Evolutionary conservation across 2,888 invertebrate species (phyloP).

Genomic region (Daptonema setosum): DNA sequence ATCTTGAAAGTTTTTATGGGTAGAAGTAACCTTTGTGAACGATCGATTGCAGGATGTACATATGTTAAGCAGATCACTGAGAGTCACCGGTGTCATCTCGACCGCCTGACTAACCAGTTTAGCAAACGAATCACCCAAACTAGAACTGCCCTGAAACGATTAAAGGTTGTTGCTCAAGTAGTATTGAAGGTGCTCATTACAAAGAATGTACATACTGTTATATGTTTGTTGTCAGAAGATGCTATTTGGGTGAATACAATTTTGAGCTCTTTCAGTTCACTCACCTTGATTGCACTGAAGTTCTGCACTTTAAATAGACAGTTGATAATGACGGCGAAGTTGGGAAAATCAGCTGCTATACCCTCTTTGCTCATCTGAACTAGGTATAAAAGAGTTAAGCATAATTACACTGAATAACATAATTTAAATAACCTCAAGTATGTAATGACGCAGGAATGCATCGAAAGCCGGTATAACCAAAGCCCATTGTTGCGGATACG

Average conservation of each 20-base stretch:
- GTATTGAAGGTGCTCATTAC: no score
- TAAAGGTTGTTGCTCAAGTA: no score
- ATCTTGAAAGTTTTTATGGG: no score
- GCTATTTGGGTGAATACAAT: not conserved
- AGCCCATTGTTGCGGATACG: constrained; percentile 51
- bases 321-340: constrained; percentile 24
- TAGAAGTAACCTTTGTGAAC: constrained; percentile 55
- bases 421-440: constrained; percentile 15
- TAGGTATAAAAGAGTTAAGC: not conserved
- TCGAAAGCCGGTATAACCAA: constrained; percentile 66
- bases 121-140: constrained; percentile 86
- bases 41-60: constrained; percentile 70
- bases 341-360: not conserved
- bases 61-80: constrained; percentile 50
- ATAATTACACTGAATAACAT: not conserved
- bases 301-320: constrained; percentile 55
- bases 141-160: constrained; percentile 44
- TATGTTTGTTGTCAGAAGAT: not conserved
- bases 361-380: not conserved
- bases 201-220: no score
- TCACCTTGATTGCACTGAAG: constrained; percentile 58
- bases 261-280: no score
- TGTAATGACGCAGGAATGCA: constrained; percentile 46
- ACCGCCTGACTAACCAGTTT: constrained; percentile 79
- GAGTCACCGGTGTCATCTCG: constrained; percentile 58